Conservation (phyloP, 2,113 vertebrate genomes). For the Ameiurus melas region DNA sequence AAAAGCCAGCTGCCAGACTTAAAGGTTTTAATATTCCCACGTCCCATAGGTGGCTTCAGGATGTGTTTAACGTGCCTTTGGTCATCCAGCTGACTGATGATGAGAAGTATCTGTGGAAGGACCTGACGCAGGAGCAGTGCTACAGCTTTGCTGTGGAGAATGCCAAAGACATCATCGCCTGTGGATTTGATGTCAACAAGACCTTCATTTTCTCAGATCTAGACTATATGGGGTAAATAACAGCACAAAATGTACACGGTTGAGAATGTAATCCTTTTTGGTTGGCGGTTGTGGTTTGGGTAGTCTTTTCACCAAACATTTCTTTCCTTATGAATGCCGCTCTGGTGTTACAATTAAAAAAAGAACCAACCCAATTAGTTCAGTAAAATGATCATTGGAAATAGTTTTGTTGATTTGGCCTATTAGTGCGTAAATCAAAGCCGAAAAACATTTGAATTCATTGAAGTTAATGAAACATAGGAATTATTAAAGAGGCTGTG, state of each 20-base stretch:
- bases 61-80: slow-evolving; percentile 90
- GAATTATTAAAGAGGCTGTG: not conserved
- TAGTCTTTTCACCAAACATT: not conserved
- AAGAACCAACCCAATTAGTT: not conserved
- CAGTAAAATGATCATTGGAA: not conserved
- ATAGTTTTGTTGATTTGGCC: not conserved
- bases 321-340: no score
- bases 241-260: not conserved
- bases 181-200: slow-evolving; percentile 93
- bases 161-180: slow-evolving; percentile 94
- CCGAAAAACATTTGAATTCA: not conserved
- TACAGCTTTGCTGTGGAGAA: slow-evolving; percentile 85
- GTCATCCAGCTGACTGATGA: slow-evolving; percentile 96
- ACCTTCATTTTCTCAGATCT: slow-evolving; percentile 98
- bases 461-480: not conserved
- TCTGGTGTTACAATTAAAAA: no score
- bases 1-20: not conserved
- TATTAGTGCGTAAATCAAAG: not conserved
- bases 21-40: not conserved
- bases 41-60: slow-evolving; percentile 88
- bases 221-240: slow-evolving; percentile 91
- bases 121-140: slow-evolving; percentile 86
- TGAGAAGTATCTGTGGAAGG: slow-evolving; percentile 98
- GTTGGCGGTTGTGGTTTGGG: not conserved
- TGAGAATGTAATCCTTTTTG: not conserved